A percentile compares a stretch with the other conserved stretches of the same genome.
Conservation (phyloP, 2,888 invertebrate genomes). For the Drosophila maculinotata region DNA sequence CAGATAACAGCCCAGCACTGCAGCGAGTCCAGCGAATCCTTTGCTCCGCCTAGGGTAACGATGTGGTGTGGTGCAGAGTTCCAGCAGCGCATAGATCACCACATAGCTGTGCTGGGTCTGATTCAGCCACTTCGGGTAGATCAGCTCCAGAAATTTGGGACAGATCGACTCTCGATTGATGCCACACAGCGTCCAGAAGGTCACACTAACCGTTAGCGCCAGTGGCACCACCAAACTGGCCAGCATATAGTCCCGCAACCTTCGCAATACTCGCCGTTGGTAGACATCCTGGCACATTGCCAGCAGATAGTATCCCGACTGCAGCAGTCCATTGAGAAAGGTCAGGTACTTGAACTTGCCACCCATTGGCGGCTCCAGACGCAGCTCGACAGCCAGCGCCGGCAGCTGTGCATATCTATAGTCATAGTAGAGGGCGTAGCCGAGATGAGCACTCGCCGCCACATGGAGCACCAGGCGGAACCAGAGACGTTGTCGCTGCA, state of each 20-base stretch:
- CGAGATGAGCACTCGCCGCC: slow-evolving; percentile 32
- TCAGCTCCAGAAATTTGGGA: slow-evolving; percentile 28
- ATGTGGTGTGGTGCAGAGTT: slow-evolving; percentile 31
- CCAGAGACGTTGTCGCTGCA: slow-evolving; percentile 17
- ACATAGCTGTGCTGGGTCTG: slow-evolving; percentile 49
- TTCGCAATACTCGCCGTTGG: background rate
- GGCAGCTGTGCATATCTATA: slow-evolving; percentile 42
- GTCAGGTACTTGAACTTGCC: slow-evolving; percentile 68
- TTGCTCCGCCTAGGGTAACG: slow-evolving; percentile 35
- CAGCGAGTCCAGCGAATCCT: slow-evolving; percentile 17
- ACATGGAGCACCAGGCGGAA: slow-evolving; percentile 40
- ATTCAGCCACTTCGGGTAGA: slow-evolving; percentile 58
- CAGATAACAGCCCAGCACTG: slow-evolving; percentile 41
- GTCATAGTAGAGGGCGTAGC: slow-evolving; percentile 51
- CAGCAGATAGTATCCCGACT: slow-evolving; percentile 42
- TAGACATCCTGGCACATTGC: slow-evolving; percentile 41
- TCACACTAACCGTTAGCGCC: slow-evolving; percentile 40
- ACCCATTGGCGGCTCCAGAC: slow-evolving; percentile 39
- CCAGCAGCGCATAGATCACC: slow-evolving; percentile 36
- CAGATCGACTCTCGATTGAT: slow-evolving; percentile 32
- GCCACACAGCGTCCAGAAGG: slow-evolving; percentile 53
- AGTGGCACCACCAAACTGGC: slow-evolving; percentile 46
- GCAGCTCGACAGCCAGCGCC: slow-evolving; percentile 18
- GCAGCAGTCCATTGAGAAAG: slow-evolving; percentile 49
- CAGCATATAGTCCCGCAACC: slow-evolving; percentile 39